Conservation (phyloP, 2,113 vertebrate genomes). For the Scartelaos histophorus region DNA sequence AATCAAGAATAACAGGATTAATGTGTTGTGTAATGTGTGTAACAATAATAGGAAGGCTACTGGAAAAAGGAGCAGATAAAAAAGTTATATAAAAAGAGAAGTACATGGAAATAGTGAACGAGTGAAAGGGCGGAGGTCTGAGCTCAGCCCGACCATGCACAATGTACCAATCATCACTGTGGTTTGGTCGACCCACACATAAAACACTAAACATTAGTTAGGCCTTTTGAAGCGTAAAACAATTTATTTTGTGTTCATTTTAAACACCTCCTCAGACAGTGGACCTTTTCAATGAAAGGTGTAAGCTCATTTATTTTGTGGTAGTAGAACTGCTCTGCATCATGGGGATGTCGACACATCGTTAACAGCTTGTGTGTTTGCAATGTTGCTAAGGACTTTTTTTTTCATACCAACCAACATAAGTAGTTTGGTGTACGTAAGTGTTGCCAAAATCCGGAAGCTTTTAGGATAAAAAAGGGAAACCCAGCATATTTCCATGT, state of each 20-base stretch:
- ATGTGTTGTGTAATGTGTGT: no score
- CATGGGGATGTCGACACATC: constrained; percentile 54
- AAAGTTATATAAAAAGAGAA: constrained; percentile 11
- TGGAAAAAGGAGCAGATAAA: constrained; percentile 45
- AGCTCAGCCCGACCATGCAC: constrained; percentile 10
- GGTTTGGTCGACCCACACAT: constrained; percentile 26
- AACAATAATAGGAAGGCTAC: constrained; percentile 54
- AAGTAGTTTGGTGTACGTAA: constrained; percentile 42
- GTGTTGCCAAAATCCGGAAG: constrained; percentile 57
- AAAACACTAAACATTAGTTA: constrained; percentile 44
- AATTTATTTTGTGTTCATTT: constrained; percentile 31
- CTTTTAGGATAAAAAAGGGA: constrained; percentile 39
- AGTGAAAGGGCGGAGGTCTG: constrained; percentile 20
- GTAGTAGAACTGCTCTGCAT: constrained; percentile 45
- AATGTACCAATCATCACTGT: constrained; percentile 35
- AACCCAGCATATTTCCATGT: constrained; percentile 49
- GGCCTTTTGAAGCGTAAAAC: constrained; percentile 30
- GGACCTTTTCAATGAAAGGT: constrained; percentile 32
- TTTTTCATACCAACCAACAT: constrained; percentile 44
- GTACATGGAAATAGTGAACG: constrained; percentile 42
- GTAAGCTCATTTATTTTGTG: constrained; percentile 20
- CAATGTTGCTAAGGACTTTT: constrained; percentile 35
- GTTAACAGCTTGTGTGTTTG: constrained; percentile 40
- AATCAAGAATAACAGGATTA: constrained; percentile 64
- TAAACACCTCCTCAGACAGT: constrained; percentile 26